Conservation (phyloP, 2,888 invertebrate genomes). For the Taphrorychus bicolor region DNA sequence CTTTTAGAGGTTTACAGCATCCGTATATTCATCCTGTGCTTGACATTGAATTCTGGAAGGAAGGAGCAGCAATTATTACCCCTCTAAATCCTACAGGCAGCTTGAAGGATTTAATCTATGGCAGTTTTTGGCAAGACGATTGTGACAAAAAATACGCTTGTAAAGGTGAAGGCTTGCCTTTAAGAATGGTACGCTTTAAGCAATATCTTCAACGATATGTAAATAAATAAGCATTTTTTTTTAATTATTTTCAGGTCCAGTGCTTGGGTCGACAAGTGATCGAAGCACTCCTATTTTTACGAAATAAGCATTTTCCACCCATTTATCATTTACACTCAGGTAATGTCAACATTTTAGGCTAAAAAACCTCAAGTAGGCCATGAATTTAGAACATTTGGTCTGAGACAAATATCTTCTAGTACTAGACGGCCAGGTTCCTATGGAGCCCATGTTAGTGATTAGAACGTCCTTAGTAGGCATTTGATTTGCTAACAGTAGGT, state of each 20-base stretch:
- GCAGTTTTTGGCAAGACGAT: slow-evolving; percentile 67
- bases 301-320: slow-evolving; percentile 86
- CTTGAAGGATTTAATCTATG: slow-evolving; percentile 86
- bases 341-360: too few relatives aligned
- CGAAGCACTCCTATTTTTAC: slow-evolving; percentile 84
- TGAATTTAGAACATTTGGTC: too few relatives aligned
- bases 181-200: slow-evolving; percentile 51
- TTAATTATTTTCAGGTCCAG: slow-evolving; percentile 73
- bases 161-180: slow-evolving; percentile 53
- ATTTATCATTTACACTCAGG: slow-evolving; percentile 89
- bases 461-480: too few relatives aligned
- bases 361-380: too few relatives aligned
- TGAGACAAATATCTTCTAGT: too few relatives aligned
- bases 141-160: slow-evolving; percentile 52
- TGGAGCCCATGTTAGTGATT: too few relatives aligned
- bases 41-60: slow-evolving; percentile 80
- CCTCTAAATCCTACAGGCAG: slow-evolving; percentile 87
- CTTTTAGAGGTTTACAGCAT: slow-evolving; percentile 78
- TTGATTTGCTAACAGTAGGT: too few relatives aligned
- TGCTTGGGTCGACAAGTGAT: slow-evolving; percentile 87
- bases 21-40: slow-evolving; percentile 92
- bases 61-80: slow-evolving; percentile 75
- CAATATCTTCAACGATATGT: neutral
- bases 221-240: too few relatives aligned
- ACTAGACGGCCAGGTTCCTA: too few relatives aligned